Conservation (phyloP, 2,888 invertebrate genomes). For the Neoitamus cyanurus region DNA sequence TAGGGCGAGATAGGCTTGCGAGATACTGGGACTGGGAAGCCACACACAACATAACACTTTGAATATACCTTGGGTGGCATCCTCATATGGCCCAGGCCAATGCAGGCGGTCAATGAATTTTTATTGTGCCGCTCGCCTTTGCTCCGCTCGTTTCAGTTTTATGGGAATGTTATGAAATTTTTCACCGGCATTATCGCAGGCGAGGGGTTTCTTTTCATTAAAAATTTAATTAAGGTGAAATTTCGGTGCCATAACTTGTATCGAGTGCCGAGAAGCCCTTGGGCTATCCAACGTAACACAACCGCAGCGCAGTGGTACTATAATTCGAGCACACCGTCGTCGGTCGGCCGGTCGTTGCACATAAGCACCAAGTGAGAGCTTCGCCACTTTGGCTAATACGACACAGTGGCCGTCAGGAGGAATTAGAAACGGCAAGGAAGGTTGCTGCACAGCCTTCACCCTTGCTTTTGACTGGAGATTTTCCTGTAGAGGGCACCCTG, state of each 20-base stretch:
- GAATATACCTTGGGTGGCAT: constrained; percentile 35
- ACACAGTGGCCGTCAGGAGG: neutral
- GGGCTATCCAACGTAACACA: neutral
- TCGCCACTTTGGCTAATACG: neutral
- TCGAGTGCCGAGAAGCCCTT: neutral
- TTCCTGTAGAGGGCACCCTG: neutral
- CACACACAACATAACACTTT: constrained; percentile 27
- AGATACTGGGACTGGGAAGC: constrained; percentile 10
- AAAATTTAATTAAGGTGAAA: neutral
- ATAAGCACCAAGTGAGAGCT: neutral
- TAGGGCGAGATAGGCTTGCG: neutral
- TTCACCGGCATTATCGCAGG: neutral
- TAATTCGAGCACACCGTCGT: neutral
- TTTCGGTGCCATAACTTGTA: neutral
- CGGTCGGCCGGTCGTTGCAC: neutral
- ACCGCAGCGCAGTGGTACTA: neutral
- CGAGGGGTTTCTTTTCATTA: neutral
- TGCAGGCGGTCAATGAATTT: constrained; percentile 26
- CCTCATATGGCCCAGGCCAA: neutral
- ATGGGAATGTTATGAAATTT: constrained; percentile 3
- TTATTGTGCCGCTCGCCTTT: constrained; percentile 18
- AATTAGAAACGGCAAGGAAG: neutral
- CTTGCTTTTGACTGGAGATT: neutral
- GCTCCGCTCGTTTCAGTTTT: neutral
- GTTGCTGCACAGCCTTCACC: neutral